Evolutionary conservation across 1,140 invertebrate genomes (phyloP).

Genomic region (Druon quercuslanigerum): DNA sequence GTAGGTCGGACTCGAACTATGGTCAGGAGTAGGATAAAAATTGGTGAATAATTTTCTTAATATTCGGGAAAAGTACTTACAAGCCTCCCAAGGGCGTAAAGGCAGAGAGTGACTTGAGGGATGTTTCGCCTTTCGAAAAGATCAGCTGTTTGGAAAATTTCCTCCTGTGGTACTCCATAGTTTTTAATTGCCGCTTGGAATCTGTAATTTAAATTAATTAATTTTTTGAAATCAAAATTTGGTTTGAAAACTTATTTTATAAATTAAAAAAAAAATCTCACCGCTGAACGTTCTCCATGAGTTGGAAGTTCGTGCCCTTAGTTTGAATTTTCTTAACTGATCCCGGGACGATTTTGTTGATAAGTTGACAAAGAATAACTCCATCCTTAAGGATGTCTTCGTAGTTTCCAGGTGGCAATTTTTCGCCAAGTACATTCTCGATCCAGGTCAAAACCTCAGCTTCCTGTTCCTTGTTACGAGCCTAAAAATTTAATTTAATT

Average conservation of each 20-base stretch:
- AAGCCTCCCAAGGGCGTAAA: conserved; percentile 91
- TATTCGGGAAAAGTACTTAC: conserved; percentile 79
- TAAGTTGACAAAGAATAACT: conserved; percentile 93
- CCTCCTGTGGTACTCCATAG: conserved; percentile 96
- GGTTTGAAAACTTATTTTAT: not conserved
- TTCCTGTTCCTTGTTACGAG: conserved; percentile 94
- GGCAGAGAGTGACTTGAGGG: conserved; percentile 93
- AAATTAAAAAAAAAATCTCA: conserved; percentile 34
- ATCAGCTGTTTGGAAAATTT: conserved; percentile 99
- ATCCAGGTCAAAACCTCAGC: conserved; percentile 94
- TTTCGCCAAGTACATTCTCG: conserved; percentile 89
- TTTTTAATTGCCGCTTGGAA: conserved; percentile 95
- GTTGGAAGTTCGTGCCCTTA: conserved; percentile 96
- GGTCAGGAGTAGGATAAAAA: no score
- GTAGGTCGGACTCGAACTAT: not conserved
- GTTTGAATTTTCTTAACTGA: conserved; percentile 97
- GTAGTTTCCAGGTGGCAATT: conserved; percentile 87
- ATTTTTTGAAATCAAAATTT: conserved; percentile 17
- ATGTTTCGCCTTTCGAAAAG: conserved; percentile 97
- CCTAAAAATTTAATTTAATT: conserved; percentile 71
- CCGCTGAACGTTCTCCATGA: conserved; percentile 99
- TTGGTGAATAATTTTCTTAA: not conserved
- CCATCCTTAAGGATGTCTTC: conserved; percentile 96
- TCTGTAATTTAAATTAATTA: conserved; percentile 70
- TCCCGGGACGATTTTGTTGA: conserved; percentile 96